Conservation (phyloP, 1,140 invertebrate genomes). For the Bombus superbus region DNA sequence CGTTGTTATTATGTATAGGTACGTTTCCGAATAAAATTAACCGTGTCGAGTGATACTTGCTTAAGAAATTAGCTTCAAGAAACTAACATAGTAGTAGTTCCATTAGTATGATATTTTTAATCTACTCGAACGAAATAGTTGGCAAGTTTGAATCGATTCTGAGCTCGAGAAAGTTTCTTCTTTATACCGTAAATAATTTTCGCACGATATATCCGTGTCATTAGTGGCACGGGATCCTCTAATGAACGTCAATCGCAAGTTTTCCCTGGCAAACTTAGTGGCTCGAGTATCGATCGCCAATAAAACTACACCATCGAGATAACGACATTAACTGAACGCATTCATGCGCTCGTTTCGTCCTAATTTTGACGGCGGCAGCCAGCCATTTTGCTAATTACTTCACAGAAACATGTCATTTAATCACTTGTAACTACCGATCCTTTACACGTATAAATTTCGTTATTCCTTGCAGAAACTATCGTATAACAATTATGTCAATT, state of each 20-base stretch:
- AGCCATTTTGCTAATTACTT: slow-evolving; percentile 26
- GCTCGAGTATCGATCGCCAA: slow-evolving; percentile 15
- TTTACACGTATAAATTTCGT: not conserved
- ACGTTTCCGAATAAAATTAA: not conserved
- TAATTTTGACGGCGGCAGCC: slow-evolving; percentile 21
- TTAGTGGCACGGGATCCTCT: not conserved
- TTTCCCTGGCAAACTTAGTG: not conserved
- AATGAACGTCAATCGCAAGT: slow-evolving; percentile 1
- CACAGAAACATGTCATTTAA: not conserved
- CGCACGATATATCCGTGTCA: not conserved
- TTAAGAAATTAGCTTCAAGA: too few species aligned
- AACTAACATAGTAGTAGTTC: not conserved
- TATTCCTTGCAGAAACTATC: not conserved
- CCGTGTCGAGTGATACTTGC: not conserved
- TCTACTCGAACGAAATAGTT: not conserved
- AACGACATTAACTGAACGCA: slow-evolving; percentile 21
- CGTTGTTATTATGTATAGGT: not conserved
- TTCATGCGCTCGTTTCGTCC: not conserved
- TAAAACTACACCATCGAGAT: slow-evolving; percentile 20
- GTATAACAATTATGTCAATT: not conserved
- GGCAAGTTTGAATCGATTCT: not conserved
- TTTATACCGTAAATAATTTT: not conserved
- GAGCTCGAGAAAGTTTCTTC: not conserved
- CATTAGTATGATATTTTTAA: not conserved
- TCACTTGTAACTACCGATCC: not conserved